Percentiles rank a stretch among this genome's conserved stretches.
Conservation (phyloP, 2,888 invertebrate genomes). For the Cylloceria caligata region DNA sequence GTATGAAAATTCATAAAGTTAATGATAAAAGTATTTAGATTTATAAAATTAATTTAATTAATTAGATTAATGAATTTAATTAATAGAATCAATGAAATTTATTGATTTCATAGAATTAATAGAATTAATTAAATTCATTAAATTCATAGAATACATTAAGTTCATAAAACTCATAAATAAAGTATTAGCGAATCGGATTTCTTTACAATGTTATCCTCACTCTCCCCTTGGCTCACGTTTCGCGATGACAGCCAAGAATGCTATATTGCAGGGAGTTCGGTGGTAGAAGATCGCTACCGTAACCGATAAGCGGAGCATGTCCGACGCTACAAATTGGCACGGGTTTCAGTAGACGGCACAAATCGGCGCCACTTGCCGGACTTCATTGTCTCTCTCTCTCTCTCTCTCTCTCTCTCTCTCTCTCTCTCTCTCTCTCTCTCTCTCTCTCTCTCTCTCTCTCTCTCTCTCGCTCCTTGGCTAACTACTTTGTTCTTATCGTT, state of each 20-base stretch:
- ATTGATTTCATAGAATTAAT: too few species aligned
- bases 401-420: background rate
- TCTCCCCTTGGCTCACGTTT: background rate
- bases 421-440: background rate
- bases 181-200: too few species aligned
- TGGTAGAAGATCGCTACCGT: constrained; percentile 11
- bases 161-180: background rate
- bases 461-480: background rate
- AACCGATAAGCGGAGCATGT: constrained; percentile 16
- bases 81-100: too few species aligned
- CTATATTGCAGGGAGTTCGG: background rate
- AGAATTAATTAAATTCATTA: too few species aligned
- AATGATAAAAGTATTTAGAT: background rate
- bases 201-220: background rate
- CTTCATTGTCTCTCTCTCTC: constrained; percentile 7
- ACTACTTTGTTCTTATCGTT: constrained; percentile 33
- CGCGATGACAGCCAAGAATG: background rate
- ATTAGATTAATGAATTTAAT: too few species aligned
- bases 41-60: background rate
- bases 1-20: too few species aligned
- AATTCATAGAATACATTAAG: background rate
- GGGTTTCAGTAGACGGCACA: constrained; percentile 29
- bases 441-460: background rate
- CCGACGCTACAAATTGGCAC: constrained; percentile 36
- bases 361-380: constrained; percentile 53